Conservation (phyloP, 2,113 vertebrate species). For the Chrysochloris asiatica region DNA sequence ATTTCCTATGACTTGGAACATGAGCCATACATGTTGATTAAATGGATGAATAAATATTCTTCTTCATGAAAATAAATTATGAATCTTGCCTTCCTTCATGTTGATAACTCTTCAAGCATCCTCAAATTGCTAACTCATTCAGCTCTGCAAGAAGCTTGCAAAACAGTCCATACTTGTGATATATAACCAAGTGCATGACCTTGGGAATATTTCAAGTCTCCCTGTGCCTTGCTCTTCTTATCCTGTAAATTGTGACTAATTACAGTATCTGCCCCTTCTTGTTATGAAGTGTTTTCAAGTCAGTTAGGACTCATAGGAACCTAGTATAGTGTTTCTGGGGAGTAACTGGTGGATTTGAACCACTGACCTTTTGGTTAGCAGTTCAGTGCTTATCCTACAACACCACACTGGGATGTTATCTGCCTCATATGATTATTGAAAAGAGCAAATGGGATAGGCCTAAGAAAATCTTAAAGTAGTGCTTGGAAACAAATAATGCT, state of each 20-base stretch:
- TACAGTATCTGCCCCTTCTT: neutral
- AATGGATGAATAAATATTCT: slow-evolving; percentile 41
- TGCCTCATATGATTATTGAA: neutral
- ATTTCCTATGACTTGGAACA: neutral
- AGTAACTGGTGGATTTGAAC: no score
- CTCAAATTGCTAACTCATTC: neutral
- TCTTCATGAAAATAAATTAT: neutral
- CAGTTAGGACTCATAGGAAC: no score
- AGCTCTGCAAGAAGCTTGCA: neutral
- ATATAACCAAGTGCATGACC: neutral
- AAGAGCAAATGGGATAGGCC: slow-evolving; percentile 7
- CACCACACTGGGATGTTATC: no score
- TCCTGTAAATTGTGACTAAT: slow-evolving; percentile 29
- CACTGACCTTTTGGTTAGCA: no score
- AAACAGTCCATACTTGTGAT: neutral
- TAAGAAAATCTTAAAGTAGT: neutral
- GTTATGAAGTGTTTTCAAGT: no score
- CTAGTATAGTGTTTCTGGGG: no score
- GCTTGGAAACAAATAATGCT: neutral
- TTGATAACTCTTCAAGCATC: no score
- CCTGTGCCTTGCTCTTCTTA: slow-evolving; percentile 6
- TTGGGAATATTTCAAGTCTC: neutral
- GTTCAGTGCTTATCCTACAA: no score
- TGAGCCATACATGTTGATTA: neutral
- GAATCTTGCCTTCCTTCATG: slow-evolving; percentile 8